Evolutionary conservation across 1,140 invertebrate genomes (phyloP), one percentile per base, ranked within the genome.

Genomic region (Ostrea edulis): DNA sequence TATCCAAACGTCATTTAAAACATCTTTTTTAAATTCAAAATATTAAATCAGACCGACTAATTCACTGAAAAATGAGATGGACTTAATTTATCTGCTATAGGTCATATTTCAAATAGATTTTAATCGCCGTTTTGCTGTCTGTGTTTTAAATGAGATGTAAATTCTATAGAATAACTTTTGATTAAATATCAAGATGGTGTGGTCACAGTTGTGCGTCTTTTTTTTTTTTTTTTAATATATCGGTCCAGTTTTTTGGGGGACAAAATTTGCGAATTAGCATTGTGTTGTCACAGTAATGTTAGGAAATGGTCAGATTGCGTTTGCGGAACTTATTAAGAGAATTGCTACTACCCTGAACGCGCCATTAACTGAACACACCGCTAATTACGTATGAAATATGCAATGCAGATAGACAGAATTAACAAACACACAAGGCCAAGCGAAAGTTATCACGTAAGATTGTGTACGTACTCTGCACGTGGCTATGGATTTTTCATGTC

Each of bases 391-490:
- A 77, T 77, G 29, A 77, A 77, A 77, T 77, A 77, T 77, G 68
- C 68, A 77, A 25, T 77, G 68, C 25, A 35, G 29, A 35, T 22
- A 77, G 9, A 77, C 68, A 11, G 68, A 77, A 77, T 77, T 77
- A 77, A 35, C 68, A 77, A 77, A 77, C 35, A 77, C 68, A 77
- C 68, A 77, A 77, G 68, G 68, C 29, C 68, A 77, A 77, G 25
- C 14, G 68, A 77, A 77, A 2, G 25, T 77, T 77, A 77, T 35
- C 68, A 77, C 68, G 68, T 35, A 29, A 77, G 12, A 14, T 22
- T 77, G 8, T 14, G 14, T 22, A 29, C 35, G 68, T 77, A 35
- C n/a, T 8, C 2, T 55, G 54, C 35, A 44, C 35, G 35, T 44
- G n/a, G 35, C 35, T 44, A 44, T 44, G 14, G 54, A 55, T 55